Evolutionary conservation across 2,888 invertebrate genomes (phyloP), one percentile per base, ranked within the genome.

Genomic region (Hipparchia semele): DNA sequence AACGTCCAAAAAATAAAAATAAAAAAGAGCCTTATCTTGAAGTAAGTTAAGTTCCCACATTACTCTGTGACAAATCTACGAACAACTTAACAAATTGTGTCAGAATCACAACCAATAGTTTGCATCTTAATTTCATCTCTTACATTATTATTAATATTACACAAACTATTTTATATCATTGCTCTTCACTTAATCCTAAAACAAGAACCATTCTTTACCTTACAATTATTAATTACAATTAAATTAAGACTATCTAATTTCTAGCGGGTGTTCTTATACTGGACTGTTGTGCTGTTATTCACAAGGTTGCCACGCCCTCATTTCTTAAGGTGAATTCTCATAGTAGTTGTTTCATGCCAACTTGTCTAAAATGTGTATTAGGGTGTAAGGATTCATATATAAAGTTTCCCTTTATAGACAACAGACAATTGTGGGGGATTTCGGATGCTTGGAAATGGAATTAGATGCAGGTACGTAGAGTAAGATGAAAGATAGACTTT

Each of bases 31-130:
- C 91, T 88, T 91, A 92, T 84, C 80, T 81, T 87, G 89, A 87
- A 89, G 83, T 90, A 89, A 86, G 86, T 87, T 90, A 88, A 86
- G 86, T 87, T 87, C 79, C 79, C 89, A 89, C 89, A 89, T 86
- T 84, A 82, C 82, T 85, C 84, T 84, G 90, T 90, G 89, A 88
- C 87, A 87, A 84, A 88, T 87, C 89, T 90, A 91, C 87, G 82
- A 90, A 91, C 89, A 92, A 91, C 92, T 91, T 91, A 93, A 94
- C 92, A 90, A 92, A 93, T 92, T 94, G 94, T 93, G 94, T 93
- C 87, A 86, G 90, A 92, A 92, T 94, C 94, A 94, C 94, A 94
- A 94, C 94, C 94, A 92, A 94, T 93, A 92, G 92, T 92, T 91
- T 93, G 93, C 93, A 91, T 92, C 88, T 91, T 92, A 92, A 91